A percentile compares a stretch with the other conserved stretches of the same genome.
Conservation (phyloP, 2,113 vertebrate genomes). For the Daphoenositta chrysoptera region DNA sequence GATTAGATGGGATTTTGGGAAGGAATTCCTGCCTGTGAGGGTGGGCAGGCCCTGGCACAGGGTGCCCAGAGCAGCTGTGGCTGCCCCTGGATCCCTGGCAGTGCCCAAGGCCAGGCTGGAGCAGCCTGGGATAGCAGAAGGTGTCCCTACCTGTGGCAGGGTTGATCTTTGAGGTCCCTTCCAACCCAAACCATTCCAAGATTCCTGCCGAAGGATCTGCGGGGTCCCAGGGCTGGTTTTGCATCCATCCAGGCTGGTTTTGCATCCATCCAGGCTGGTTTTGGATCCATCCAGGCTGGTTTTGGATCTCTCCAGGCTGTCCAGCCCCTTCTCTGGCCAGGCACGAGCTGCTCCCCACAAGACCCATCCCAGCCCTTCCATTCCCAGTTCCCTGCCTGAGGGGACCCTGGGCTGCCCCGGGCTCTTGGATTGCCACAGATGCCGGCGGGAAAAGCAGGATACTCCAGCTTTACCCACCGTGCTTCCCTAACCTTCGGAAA, state of each 20-base stretch:
- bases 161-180: too few relatives aligned
- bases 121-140: neutral
- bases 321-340: neutral
- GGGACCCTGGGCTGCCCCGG: neutral
- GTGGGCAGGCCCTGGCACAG: neutral
- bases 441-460: neutral
- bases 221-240: neutral
- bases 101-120: neutral
- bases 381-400: too few relatives aligned
- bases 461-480: rapidly evolving
- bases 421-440: rapidly evolving
- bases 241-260: neutral
- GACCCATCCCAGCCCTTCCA: neutral
- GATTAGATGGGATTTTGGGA: neutral
- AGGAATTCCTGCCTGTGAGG: neutral
- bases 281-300: neutral
- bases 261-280: neutral
- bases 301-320: too few relatives aligned
- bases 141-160: neutral
- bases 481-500: neutral
- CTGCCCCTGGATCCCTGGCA: neutral
- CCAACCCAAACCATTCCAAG: neutral
- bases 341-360: neutral
- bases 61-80: neutral
- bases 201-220: neutral